Percentiles rank a stretch among this genome's conserved stretches.
phyloP scores from a whole-genome alignment of 2,113 vertebrate genomes.

The Beaufortia kweichowensis region DNA sequence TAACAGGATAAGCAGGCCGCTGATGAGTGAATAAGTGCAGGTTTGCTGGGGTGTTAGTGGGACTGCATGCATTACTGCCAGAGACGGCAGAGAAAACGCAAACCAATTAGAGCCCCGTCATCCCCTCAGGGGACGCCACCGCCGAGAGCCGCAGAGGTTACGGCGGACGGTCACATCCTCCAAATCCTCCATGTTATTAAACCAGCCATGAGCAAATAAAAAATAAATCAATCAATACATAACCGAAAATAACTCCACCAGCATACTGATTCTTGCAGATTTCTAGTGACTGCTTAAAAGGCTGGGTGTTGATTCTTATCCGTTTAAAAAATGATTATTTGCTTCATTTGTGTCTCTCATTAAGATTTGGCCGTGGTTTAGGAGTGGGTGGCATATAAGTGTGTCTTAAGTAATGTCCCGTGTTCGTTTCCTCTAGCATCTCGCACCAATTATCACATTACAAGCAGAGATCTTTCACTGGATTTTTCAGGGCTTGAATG shows the following conservation, averaged over 20 bases:
- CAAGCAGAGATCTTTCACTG: background rate
- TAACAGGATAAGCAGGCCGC: constrained; percentile 47
- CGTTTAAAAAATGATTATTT: background rate
- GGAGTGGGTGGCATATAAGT: background rate
- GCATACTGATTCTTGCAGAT: background rate
- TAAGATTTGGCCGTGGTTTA: background rate
- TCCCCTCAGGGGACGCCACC: constrained; percentile 68
- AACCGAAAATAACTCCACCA: background rate
- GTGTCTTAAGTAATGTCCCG: constrained; percentile 20
- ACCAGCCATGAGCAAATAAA: background rate
- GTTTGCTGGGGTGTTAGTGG: constrained; percentile 39
- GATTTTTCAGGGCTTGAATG: background rate
- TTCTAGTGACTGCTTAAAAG: background rate
- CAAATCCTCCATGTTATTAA: background rate
- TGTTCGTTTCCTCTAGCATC: constrained; percentile 26
- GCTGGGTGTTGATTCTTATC: background rate
- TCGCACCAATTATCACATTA: constrained; percentile 49
- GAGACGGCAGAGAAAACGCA: constrained; percentile 54
- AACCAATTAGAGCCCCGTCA: constrained; percentile 73
- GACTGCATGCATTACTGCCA: constrained; percentile 49
- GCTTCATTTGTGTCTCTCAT: background rate
- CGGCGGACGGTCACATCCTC: constrained; percentile 76
- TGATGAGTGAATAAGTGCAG: constrained; percentile 44
- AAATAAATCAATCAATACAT: background rate
- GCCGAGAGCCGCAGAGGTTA: constrained; percentile 73